Evolutionary conservation across 2,888 invertebrate species (phyloP).

Genomic region (Drosophila rellima): DNA sequence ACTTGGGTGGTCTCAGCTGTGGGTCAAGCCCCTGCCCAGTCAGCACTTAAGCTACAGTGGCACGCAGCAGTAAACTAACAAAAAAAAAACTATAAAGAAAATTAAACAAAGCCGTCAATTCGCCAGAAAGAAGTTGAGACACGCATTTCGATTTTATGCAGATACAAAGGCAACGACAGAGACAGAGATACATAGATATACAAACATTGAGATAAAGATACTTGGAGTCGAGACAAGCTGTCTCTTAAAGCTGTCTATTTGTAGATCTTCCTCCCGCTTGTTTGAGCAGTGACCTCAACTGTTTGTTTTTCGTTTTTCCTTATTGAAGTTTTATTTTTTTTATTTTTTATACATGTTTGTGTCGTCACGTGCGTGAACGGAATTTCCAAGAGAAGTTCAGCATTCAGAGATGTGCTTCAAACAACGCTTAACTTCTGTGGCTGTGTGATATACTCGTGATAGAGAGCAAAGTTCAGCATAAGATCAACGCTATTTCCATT

Average conservation of each 20-base stretch:
- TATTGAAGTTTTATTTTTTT: constrained; percentile 8
- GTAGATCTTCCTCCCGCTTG: constrained; percentile 36
- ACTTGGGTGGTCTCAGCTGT: constrained; percentile 16
- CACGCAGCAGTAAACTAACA: constrained; percentile 1
- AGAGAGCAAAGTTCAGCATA: constrained; percentile 36
- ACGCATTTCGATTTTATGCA: constrained; percentile 35
- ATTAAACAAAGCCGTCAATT: constrained; percentile 45
- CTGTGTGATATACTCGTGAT: constrained; percentile 22
- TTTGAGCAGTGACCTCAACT: constrained; percentile 70
- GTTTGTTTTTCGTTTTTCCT: constrained; percentile 52
- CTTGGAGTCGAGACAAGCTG: constrained; percentile 1
- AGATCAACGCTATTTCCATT: constrained; percentile 14
- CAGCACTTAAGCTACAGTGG: background rate
- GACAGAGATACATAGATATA: constrained; percentile 13
- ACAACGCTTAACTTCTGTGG: constrained; percentile 20
- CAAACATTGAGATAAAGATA: constrained; percentile 2
- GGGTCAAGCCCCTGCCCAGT: constrained; percentile 14
- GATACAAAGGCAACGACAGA: constrained; percentile 17
- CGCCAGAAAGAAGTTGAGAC: constrained; percentile 42
- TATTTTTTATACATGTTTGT: constrained; percentile 16
- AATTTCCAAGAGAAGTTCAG: constrained; percentile 39
- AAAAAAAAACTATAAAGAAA: background rate
- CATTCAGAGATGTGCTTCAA: constrained; percentile 1
- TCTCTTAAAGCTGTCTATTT: constrained; percentile 45
- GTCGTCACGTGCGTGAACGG: constrained; percentile 37